Evolutionary conservation across 2,113 vertebrate species (phyloP), one percentile per base, ranked within the genome.

Genomic region (Ptychochromis oligacanthus): DNA sequence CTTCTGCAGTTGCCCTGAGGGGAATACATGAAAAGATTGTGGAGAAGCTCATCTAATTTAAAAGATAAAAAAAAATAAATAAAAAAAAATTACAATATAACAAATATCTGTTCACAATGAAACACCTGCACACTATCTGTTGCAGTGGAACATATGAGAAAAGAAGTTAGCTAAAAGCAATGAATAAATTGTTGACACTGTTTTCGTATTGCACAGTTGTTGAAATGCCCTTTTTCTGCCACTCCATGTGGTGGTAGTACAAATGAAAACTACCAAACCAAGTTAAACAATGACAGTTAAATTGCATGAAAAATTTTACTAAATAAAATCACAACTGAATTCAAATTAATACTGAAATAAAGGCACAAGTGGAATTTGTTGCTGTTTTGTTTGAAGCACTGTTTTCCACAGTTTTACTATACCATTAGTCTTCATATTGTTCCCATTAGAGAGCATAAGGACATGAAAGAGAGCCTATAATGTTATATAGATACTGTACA

Each of bases 391-490:
- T 95, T 93, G 93, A 95, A 94, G 92, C 94, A 93, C 94, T 92
- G 95, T 94, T 95, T 95, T 94, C 95, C 94, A 92, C 95, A 96
- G 95, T 92, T 97, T 96, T 95, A 95, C 96, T 95, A 95, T 96
- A 95, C 96, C 96, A 96, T 97, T 96, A 97, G 96, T 93, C 96
- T 88, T 97, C 97, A 97, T 96, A 96, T 95, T 97, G 96, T 97
- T 98, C 97, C 97, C 96, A 98, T 97, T 97, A 98, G 95, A 96
- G 96, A 95, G 96, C 95, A 96, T 92, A 95, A 96, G 94, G 95
- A 97, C 96, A 97, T 97, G 96, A 97, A 97, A 97, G 96, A 95
- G 95, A 96, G 94, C 95, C 93, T 95, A 96, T 96, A 96, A 96
- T 96, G 96, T 97, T 97, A 97, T 96, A 97, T 97, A 96, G 96